Conservation (phyloP, 1,140 invertebrate genomes). For the Cotesia glomerata region DNA sequence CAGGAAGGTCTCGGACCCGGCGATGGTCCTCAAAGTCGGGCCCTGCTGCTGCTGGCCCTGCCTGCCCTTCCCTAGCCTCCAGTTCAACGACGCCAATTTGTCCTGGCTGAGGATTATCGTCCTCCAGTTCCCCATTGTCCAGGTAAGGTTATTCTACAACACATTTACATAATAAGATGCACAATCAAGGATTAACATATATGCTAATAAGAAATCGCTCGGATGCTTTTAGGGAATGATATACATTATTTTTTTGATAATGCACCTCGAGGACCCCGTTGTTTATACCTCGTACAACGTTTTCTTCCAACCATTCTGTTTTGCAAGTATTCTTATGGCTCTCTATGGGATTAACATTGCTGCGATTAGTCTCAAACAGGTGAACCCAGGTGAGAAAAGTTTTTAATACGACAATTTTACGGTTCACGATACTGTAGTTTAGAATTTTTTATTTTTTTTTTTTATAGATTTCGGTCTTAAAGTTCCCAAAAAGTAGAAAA, state of each 20-base stretch:
- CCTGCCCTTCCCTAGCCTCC: slow-evolving; percentile 53
- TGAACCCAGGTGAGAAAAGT: slow-evolving; percentile 51
- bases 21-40: slow-evolving; percentile 50
- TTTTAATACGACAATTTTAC: neutral
- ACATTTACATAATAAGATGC: neutral
- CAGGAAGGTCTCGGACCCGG: slow-evolving; percentile 46
- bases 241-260: slow-evolving; percentile 51
- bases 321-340: slow-evolving; percentile 55
- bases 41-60: slow-evolving; percentile 63
- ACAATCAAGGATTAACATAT: no score
- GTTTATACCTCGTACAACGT: slow-evolving; percentile 45
- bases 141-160: slow-evolving; percentile 44
- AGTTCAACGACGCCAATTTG: slow-evolving; percentile 56
- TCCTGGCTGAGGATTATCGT: slow-evolving; percentile 53
- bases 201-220: no score
- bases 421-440: no score
- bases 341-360: slow-evolving; percentile 55
- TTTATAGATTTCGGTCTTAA: no score
- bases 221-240: slow-evolving; percentile 45
- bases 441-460: no score
- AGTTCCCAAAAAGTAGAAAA: no score
- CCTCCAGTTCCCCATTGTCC: slow-evolving; percentile 57
- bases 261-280: slow-evolving; percentile 49
- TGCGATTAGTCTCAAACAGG: slow-evolving; percentile 50
- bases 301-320: slow-evolving; percentile 50